Base-by-base conservation (phyloP, 2,888 invertebrate species). In the Pristionchus entomophagus region DNA sequence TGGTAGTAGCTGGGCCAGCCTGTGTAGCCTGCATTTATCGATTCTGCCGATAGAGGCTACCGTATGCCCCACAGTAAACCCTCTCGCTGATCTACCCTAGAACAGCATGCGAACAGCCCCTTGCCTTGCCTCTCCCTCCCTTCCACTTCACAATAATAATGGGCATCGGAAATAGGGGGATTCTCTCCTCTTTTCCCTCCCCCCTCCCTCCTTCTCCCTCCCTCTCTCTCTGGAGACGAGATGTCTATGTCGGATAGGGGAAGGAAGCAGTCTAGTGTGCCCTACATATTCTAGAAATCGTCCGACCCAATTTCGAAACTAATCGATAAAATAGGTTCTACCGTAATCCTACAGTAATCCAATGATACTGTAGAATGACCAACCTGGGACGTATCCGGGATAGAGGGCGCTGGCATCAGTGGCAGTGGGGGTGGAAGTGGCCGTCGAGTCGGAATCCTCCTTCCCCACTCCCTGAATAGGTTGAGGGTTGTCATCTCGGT, bases 1-100 rank as follows among this genome's bases (percentile, higher is more conserved):
- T 89, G 87, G 84, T 89, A 89, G 86, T 89, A 88, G 51, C 86
- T 82, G 35, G 90, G 89, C 90, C 91, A 90, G 38, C 86, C 87
- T 49, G 87, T 77, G 53, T 84, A 84, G 29, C 84, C 73, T 73
- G 83, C 35, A 56, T 59, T 32, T 65, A 65, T n/a, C 14, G 29
- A 26, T 22, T 8, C 38, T 77, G 8, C 26, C 26, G 8, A 35
- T 22, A 14, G 8, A 19, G 2, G 19, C 32, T 65, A 65, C 35
- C 22, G 65, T 35, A 65, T 6, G 10, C 14, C 62, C 35, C 35
- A 2, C 35, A 17, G 65, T 1, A 32, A 19, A 35, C 29, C 8
- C 59, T 35, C 19, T 35, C 35, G 35, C n/a, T 65, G 22, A 65
- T 45, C 45, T 45, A 45, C 8, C 5, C 5, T 56, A 56, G 22